A percentile compares a stretch with the other conserved stretches of the same genome.
These are phyloP conservation scores for Phoenoteleia sp. DNA, from an alignment of 2,888 invertebrate genomes.

Conservation along the genomic window DNA sequence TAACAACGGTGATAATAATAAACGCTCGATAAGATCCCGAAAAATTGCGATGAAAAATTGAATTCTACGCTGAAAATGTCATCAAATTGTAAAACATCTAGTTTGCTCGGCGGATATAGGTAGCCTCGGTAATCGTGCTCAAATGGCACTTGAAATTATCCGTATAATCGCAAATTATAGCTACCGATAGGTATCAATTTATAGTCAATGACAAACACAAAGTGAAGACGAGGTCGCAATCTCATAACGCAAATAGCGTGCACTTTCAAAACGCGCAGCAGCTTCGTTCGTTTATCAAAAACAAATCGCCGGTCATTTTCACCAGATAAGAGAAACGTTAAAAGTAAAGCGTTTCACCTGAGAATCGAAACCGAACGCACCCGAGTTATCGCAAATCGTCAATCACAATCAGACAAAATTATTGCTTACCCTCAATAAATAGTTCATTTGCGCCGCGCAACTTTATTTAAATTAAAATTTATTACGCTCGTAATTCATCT, in stretches of 20 bases:
- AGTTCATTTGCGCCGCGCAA: background rate
- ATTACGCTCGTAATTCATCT: conserved; percentile 5
- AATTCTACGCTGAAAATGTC: too few species aligned
- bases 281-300: background rate
- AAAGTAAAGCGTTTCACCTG: background rate
- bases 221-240: conserved; percentile 14
- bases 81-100: background rate
- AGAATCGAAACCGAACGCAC: background rate
- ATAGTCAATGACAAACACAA: conserved; percentile 1
- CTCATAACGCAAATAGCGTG: background rate
- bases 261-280: background rate
- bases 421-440: conserved; percentile 6
- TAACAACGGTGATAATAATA: too few species aligned
- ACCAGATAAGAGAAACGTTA: background rate
- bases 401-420: conserved; percentile 4
- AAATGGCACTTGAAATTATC: background rate
- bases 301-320: background rate
- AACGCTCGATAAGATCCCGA: too few species aligned
- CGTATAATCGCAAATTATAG: conserved; percentile 16
- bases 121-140: background rate
- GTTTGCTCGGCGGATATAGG: background rate
- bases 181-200: conserved; percentile 29
- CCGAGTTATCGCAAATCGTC: background rate
- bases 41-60: too few species aligned
- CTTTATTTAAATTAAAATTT: conserved; percentile 11